Base-by-base conservation (phyloP, 1,140 invertebrate genomes). In the Bombus huntii region DNA sequence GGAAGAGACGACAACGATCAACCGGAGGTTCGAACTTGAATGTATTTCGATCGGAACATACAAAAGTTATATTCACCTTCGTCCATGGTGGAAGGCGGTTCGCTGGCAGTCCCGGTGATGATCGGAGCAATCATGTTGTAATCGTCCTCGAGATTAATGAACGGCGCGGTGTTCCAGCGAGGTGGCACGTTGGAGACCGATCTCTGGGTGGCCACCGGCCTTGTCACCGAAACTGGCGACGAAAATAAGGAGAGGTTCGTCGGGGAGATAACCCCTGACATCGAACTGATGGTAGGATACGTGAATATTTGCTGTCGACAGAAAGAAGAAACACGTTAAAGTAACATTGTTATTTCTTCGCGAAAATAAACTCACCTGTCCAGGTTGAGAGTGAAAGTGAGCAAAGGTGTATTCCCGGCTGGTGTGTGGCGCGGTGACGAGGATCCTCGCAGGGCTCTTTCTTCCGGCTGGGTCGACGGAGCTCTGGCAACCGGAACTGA, bases 141-240 rank as follows among this genome's bases (percentile, higher is more conserved):
- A 95, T 99, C 98, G 92, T 99, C 98, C 92, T 99, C 98, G 82
- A 99, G 94, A 65, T 97, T 97, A 90, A 98, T 97, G 94, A 99
- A 98, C 31, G 98, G 97, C 44, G 97, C 96, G 12, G 96, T 96
- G 90, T 97, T 98, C 98, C 98, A 99, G 87, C 98, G 96, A 57
- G 98, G 96, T 89, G 98, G 96, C 88, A 97, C 95, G 91, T 97
- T 96, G 82, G 95, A 85, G 47, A 95, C 93, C 9, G 94, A 92
- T 88, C 94, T 92, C 95, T 95, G 93, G 94, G 96, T 94, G 91
- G 96, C 94, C 86, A 96, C 95, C 88, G 96, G 96, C 91, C 97
- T 96, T 71, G 97, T 97, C 77, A 97, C 97, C 92, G 96, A 97
- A 68, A 97, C 96, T 53, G 97, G 97, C 66, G 98, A 97, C n/a